phyloP scores from a whole-genome alignment of 2,113 vertebrate species.

The Actenoides hombroni region DNA sequence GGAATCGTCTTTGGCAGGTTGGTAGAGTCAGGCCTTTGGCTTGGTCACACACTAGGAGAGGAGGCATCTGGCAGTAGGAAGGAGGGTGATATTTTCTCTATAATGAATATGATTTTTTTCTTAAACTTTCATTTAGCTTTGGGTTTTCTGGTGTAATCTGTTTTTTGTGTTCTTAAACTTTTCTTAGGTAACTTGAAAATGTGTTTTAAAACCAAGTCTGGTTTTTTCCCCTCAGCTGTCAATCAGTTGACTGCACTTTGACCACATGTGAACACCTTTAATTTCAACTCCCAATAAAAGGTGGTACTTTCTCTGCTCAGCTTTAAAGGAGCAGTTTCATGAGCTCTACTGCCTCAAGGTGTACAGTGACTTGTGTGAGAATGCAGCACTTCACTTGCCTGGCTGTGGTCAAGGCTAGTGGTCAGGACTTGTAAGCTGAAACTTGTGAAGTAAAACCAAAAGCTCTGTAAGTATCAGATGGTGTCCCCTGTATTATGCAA shows the following conservation, averaged over 20 bases:
- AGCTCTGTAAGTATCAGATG: not conserved
- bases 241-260: not conserved
- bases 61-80: not conserved
- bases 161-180: not conserved
- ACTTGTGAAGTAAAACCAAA: not conserved
- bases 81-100: not conserved
- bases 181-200: not conserved
- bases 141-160: not conserved
- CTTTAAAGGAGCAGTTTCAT: not conserved
- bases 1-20: not conserved
- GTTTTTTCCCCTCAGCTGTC: not conserved
- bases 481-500: not conserved
- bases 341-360: not conserved
- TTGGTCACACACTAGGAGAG: not conserved
- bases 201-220: not conserved
- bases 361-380: not conserved
- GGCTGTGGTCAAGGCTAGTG: not conserved
- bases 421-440: not conserved
- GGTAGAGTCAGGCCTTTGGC: not conserved
- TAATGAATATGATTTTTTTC: not conserved
- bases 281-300: not conserved
- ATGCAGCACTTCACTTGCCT: not conserved
- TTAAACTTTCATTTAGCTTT: not conserved
- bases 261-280: not conserved
- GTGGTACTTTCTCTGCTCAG: not conserved